Evolutionary conservation across 2,888 invertebrate species (phyloP), one percentile per base, ranked within the genome.

Genomic region (Mesorhabditis spiculigera): DNA sequence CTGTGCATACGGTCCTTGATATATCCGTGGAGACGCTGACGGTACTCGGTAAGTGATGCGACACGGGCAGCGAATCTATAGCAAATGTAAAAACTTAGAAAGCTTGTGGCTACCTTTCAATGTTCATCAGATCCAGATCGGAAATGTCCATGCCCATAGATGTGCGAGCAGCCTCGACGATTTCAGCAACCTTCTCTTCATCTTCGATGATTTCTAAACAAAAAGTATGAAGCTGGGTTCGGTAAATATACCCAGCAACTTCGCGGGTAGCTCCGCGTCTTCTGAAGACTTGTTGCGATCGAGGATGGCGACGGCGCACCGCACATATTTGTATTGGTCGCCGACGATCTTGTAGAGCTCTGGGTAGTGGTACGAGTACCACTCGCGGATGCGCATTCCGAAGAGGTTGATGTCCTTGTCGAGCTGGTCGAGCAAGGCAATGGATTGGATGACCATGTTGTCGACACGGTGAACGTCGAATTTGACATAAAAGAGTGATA

Each of bases 131-230:
- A 88, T 99, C 98, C 44, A 97, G 91, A 0, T 92, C 91, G 4
- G 95, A 94, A 71, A 98, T 97, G 85, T 98, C 98, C 96, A 98
- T 86, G 68, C 97, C 98, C 97, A 98, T 98, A 0, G 96, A 96
- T 86, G 94, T 93, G 86, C 92, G 93, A 0, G 94, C 91, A 0
- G 96, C 95, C 86, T 94, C 94, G 13, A 94, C 89, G 69, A 99
- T 92, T 0, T 93, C 94, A 85, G 92, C 92, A 2, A 93, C 84
- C n/a, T 92, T 93, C 44, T 93, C 93, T 16, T 93, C 91, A 0
- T 84, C 82, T 61, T 82, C 79, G 42, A 86, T 67, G 65, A 85
- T 83, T 70, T 85, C 85, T 80, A 68, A 61, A 73, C 74, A 67
- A 67, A 45, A 67, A 43, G 42, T 16, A 45, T 43, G 45, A 70